Evolutionary conservation across 2,888 invertebrate genomes (phyloP), one percentile per base, ranked within the genome.

Genomic region (Leptopilina drosophilae): DNA sequence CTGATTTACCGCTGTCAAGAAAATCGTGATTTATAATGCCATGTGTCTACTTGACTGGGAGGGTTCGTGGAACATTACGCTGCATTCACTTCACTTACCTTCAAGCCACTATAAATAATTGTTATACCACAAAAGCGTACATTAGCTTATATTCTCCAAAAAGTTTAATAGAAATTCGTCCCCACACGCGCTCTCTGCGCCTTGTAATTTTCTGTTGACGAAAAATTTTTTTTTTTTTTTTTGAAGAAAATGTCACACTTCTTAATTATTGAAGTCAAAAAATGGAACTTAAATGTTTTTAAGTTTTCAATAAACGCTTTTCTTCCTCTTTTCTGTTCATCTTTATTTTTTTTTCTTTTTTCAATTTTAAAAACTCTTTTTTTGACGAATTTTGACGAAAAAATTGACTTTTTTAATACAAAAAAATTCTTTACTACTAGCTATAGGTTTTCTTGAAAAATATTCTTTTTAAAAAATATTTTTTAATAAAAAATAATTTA

Each of bases 1-100:
- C 73, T 73, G 73, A 73, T 73, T 73, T 73, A 73, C 73, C 73
- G 73, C 56, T 73, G 73, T 73, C 73, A 56, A 73, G 73, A 73
- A 73, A 73, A 73, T 73, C 73, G 73, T 73, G 73, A 56, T 73
- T 73, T 73, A 73, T 73, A 73, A 73, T 53, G 53, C 73, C 33
- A 56, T 73, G 9, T 73, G n/a, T 73, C 73, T 73, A 73, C 56
- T 73, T 73, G 33, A 53, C 73, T 73, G 26, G 49, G 49, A 11
- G 49, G 49, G 33, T 33, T 73, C 26, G 56, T 56, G 73, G 73
- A 73, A 73, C 33, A 73, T 56, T 73, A 33, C 53, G 56, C 20
- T 53, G 73, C 56, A 53, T 56, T 56, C 73, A 73, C 73, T 73
- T 73, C 56, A 73, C 73, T 73, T 56, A 73, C 14, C 33, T 56